Conservation (phyloP, 2,113 vertebrate genomes). For the Podarcis cretensis region DNA sequence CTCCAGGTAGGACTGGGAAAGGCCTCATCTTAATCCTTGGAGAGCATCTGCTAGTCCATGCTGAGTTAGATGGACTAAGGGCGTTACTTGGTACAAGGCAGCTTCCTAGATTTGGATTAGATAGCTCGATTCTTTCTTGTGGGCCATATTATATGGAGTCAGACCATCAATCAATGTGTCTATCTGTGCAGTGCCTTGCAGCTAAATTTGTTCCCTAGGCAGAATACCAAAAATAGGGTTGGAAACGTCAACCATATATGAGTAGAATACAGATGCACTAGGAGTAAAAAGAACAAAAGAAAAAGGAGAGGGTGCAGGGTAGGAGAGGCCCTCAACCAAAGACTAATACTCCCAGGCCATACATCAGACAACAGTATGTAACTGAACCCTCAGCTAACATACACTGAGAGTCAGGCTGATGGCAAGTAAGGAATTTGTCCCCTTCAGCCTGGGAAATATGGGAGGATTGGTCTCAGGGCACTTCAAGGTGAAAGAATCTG, state of each 20-base stretch:
- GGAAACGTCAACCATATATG: too few relatives aligned
- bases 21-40: neutral
- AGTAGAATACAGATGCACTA: too few relatives aligned
- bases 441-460: neutral
- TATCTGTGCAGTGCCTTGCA: neutral
- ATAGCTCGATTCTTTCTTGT: neutral
- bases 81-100: neutral
- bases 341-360: too few relatives aligned
- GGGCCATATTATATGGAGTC: neutral
- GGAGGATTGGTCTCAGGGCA: too few relatives aligned
- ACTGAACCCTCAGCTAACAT: neutral
- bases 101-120: neutral
- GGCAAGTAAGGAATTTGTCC: neutral
- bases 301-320: too few relatives aligned
- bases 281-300: too few relatives aligned
- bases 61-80: neutral
- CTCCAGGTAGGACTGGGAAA: neutral
- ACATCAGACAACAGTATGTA: neutral
- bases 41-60: neutral
- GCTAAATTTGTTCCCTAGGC: neutral
- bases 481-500: too few relatives aligned
- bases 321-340: too few relatives aligned
- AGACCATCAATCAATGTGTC: neutral
- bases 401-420: neutral
- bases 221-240: neutral